A percentile compares a stretch with the other conserved stretches of the same genome.
phyloP scores from a whole-genome alignment of 2,797 vertebrate genomes.

The Pithecia hirsuta region DNA sequence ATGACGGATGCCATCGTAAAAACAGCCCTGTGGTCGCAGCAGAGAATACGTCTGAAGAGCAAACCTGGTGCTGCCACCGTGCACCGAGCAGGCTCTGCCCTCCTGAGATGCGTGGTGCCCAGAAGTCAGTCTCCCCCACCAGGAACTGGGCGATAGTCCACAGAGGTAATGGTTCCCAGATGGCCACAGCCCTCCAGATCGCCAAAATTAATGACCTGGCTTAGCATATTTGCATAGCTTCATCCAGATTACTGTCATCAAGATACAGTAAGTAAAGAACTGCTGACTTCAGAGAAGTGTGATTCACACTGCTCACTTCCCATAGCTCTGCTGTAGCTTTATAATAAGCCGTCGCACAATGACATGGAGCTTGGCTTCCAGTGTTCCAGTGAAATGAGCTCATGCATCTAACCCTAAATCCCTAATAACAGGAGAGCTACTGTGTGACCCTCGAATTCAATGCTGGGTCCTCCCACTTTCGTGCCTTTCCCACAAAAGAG shows the following conservation, averaged over 20 bases:
- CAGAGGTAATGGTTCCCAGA: not conserved
- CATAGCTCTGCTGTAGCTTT: accelerated
- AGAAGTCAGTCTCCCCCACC: slow-evolving; percentile 55
- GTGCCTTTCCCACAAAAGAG: not conserved
- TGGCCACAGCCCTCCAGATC: slow-evolving; percentile 30
- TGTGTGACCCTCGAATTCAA: not conserved
- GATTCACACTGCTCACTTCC: not conserved
- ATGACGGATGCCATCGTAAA: slow-evolving; percentile 80
- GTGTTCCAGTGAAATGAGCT: accelerated
- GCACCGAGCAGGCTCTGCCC: slow-evolving; percentile 47
- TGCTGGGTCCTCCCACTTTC: not conserved
- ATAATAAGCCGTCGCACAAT: accelerated
- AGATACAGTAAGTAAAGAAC: slow-evolving; percentile 37
- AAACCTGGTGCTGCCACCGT: slow-evolving; percentile 37
- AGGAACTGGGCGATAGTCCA: not conserved
- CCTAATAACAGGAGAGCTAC: not conserved
- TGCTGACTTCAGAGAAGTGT: not conserved
- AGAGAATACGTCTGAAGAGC: slow-evolving; percentile 67
- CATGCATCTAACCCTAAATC: not conserved
- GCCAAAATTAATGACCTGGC: slow-evolving; percentile 56
- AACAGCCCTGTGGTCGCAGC: slow-evolving; percentile 66
- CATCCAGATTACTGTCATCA: not conserved
- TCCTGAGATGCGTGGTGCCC: slow-evolving; percentile 70
- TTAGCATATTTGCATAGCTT: slow-evolving; percentile 44
- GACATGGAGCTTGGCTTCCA: not conserved